A percentile compares a stretch with the other conserved stretches of the same genome.
Conservation (phyloP, 2,888 invertebrate genomes). For the Epinotia bilunana region DNA sequence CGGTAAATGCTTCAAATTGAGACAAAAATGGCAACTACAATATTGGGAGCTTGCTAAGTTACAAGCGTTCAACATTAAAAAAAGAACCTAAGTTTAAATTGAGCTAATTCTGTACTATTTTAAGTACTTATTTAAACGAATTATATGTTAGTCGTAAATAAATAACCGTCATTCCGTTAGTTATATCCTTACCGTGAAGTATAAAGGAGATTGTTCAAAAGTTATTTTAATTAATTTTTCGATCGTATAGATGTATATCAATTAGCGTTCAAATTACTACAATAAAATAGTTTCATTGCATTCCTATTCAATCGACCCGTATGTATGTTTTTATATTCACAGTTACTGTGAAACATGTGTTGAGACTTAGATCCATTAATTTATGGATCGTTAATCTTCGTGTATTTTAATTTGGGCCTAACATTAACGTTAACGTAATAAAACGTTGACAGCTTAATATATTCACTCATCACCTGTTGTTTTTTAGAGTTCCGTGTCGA, state of each 20-base stretch:
- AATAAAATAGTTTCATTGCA: slow-evolving; percentile 30
- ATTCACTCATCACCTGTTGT: slow-evolving; percentile 33
- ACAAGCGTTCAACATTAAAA: too few species aligned
- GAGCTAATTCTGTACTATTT: too few species aligned
- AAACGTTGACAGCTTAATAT: slow-evolving; percentile 26
- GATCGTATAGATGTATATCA: slow-evolving; percentile 34
- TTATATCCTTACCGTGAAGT: background rate
- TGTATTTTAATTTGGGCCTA: slow-evolving; percentile 35
- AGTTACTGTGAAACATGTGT: slow-evolving; percentile 35
- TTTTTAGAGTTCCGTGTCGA: slow-evolving; percentile 7
- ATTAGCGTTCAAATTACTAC: slow-evolving; percentile 25
- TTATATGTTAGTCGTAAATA: too few species aligned
- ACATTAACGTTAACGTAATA: slow-evolving; percentile 26
- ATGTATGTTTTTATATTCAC: slow-evolving; percentile 17
- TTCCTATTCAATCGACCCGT: slow-evolving; percentile 38
- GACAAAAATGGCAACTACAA: too few species aligned
- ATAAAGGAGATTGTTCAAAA: slow-evolving; percentile 17
- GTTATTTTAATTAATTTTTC: slow-evolving; percentile 16
- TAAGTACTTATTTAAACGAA: too few species aligned
- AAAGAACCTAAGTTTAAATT: too few species aligned
- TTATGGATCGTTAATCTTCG: slow-evolving; percentile 36
- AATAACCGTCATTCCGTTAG: background rate
- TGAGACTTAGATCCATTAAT: slow-evolving; percentile 19
- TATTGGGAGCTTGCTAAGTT: too few species aligned
- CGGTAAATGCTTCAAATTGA: too few species aligned